phyloP scores from a whole-genome alignment of 2,113 vertebrate genomes.

The Thomomys bottae region DNA sequence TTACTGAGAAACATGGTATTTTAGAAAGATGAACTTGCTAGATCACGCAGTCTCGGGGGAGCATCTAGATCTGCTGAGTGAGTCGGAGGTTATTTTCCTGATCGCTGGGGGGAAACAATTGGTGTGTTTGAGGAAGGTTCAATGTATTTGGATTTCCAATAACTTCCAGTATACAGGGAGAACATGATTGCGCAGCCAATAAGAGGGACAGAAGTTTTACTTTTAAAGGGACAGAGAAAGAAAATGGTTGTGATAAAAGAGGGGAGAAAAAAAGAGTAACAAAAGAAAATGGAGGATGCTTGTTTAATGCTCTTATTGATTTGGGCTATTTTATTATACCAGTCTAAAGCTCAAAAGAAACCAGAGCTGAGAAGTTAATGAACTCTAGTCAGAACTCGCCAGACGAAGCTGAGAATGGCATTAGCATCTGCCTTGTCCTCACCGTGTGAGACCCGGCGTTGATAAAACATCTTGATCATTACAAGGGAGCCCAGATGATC shows the following conservation, averaged over 20 bases:
- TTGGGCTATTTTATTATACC: constrained; percentile 76
- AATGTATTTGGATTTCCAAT: neutral
- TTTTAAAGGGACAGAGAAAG: constrained; percentile 40
- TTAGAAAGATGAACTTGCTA: neutral
- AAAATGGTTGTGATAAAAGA: constrained; percentile 10
- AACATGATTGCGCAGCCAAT: neutral
- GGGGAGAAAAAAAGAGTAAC: neutral
- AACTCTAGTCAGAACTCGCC: constrained; percentile 80
- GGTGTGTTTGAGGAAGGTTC: neutral
- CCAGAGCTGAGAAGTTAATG: constrained; percentile 84
- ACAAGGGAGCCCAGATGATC: constrained; percentile 44
- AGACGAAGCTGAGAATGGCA: constrained; percentile 74
- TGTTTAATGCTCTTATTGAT: constrained; percentile 76
- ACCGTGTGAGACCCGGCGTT: constrained; percentile 74
- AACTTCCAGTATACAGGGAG: neutral
- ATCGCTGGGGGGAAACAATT: neutral
- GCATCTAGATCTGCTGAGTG: neutral
- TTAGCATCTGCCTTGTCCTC: constrained; percentile 78
- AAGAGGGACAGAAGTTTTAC: neutral
- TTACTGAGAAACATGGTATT: neutral
- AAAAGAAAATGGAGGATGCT: constrained; percentile 65
- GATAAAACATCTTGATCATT: constrained; percentile 65
- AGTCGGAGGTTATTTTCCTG: neutral
- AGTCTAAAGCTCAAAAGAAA: constrained; percentile 75
- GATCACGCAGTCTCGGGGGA: neutral